phyloP scores from a whole-genome alignment of 2,113 vertebrate genomes.

The Rostratula benghalensis region DNA sequence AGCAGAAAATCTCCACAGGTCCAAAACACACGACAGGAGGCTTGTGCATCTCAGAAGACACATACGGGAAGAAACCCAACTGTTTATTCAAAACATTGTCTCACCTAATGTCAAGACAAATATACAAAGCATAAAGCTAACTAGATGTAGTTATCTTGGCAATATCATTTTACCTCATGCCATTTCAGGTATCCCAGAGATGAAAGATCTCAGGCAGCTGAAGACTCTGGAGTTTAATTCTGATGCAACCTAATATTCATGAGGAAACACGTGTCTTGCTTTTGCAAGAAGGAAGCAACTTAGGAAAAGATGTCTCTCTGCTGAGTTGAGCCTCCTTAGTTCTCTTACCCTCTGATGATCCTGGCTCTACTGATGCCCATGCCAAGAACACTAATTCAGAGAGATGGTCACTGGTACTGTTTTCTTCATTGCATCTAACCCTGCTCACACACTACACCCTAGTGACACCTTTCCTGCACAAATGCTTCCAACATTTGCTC shows the following conservation, averaged over 20 bases:
- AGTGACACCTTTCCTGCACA: neutral
- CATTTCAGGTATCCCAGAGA: neutral
- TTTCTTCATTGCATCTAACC: neutral
- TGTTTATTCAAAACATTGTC: neutral
- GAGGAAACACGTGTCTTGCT: neutral
- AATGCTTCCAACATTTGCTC: neutral
- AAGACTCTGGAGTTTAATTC: neutral
- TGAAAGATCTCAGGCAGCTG: neutral
- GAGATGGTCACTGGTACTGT: fast-evolving
- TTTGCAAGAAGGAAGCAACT: neutral
- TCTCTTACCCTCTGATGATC: neutral
- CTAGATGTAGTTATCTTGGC: neutral
- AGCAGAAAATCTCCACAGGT: neutral
- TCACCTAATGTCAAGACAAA: neutral
- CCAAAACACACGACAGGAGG: neutral
- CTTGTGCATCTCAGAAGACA: neutral
- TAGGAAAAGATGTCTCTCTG: neutral
- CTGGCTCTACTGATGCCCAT: fast-evolving
- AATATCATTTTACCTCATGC: neutral
- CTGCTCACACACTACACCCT: neutral
- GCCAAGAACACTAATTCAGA: neutral
- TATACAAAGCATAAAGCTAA: neutral
- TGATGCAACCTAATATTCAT: neutral
- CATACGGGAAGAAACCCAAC: neutral
- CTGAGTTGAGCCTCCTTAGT: neutral